These are phyloP conservation scores for Pammene aurita DNA, from an alignment of 2,888 invertebrate genomes.

Conservation along the genomic window DNA sequence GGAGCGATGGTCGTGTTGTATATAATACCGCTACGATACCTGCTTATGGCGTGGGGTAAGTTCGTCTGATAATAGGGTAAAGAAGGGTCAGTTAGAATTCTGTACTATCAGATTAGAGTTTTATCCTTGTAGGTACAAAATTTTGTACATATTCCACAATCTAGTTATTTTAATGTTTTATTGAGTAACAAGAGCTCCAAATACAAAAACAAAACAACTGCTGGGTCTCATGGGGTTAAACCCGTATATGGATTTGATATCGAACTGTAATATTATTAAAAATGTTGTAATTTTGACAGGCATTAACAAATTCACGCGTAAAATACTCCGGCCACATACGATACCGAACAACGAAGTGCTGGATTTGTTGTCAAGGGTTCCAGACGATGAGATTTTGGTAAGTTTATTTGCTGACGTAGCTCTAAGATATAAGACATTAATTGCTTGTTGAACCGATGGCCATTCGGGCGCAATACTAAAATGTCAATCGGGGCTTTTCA, in stretches of 20 bases:
- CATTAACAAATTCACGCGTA: slow-evolving; percentile 96
- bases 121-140: no score
- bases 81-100: no score
- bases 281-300: slow-evolving; percentile 57
- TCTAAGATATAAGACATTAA: background rate
- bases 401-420: slow-evolving; percentile 57
- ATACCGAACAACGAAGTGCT: slow-evolving; percentile 98
- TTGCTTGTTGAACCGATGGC: background rate
- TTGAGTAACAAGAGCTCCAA: no score
- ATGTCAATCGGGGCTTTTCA: no score
- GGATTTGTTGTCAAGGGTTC: slow-evolving; percentile 96
- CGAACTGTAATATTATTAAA: background rate
- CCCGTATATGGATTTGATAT: no score
- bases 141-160: no score
- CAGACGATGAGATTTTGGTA: slow-evolving; percentile 96
- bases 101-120: no score
- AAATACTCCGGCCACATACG: slow-evolving; percentile 95
- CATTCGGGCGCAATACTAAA: no score
- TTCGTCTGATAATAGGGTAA: slow-evolving; percentile 36
- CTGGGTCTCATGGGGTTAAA: no score
- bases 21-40: slow-evolving; percentile 93
- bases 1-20: slow-evolving; percentile 91
- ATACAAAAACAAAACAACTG: no score
- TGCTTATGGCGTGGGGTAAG: slow-evolving; percentile 95
- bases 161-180: no score